Evolutionary conservation across 2,113 vertebrate genomes (phyloP).

Genomic region (Microcebus tavaratra): DNA sequence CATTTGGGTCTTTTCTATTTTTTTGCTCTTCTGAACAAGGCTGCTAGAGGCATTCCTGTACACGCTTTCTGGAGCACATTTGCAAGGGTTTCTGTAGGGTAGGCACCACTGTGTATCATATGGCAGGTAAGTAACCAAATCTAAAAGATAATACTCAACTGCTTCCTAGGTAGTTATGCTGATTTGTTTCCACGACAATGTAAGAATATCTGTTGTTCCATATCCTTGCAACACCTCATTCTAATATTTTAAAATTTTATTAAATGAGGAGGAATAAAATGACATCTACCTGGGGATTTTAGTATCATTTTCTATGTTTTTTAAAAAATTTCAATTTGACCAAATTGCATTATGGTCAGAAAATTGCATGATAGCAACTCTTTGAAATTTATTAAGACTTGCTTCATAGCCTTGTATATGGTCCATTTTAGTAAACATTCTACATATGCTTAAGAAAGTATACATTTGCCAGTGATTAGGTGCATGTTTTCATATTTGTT

Average conservation of each 20-base stretch:
- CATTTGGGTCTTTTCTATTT: neutral
- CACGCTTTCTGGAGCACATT: neutral
- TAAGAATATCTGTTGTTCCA: neutral
- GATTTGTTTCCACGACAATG: neutral
- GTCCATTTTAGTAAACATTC: neutral
- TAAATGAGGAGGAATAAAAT: neutral
- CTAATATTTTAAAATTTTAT: neutral
- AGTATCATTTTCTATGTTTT: neutral
- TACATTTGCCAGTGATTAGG: neutral
- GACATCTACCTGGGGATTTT: neutral
- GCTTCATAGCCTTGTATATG: neutral
- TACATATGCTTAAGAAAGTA: neutral
- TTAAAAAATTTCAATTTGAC: neutral
- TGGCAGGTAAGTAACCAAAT: neutral
- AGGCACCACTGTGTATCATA: neutral
- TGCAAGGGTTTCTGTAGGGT: neutral
- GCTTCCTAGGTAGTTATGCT: neutral
- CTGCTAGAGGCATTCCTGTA: neutral
- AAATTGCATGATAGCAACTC: neutral
- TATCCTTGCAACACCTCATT: neutral
- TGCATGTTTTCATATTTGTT: neutral
- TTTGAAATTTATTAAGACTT: neutral
- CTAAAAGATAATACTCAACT: neutral
- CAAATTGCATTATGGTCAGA: neutral
- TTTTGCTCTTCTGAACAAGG: neutral